Evolutionary conservation across 2,888 invertebrate genomes (phyloP).

Genomic region (Trichopoda pennipes): DNA sequence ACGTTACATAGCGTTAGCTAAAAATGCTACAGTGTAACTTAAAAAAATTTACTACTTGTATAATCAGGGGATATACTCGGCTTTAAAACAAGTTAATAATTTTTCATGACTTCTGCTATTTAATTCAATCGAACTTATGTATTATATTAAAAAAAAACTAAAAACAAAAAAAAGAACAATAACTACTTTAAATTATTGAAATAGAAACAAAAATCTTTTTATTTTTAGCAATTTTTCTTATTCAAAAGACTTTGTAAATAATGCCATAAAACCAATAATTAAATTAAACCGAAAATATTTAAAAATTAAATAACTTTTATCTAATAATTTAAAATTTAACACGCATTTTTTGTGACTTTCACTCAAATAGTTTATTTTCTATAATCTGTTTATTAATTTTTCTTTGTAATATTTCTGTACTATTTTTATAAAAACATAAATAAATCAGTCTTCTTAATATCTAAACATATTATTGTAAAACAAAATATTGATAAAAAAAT

Average conservation of each 20-base stretch:
- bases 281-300: slow-evolving; percentile 23
- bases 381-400: not conserved
- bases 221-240: not conserved
- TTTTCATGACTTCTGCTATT: not conserved
- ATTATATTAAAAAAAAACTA: slow-evolving; percentile 65
- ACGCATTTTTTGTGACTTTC: slow-evolving; percentile 28
- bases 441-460: slow-evolving; percentile 63
- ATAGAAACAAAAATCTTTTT: not conserved
- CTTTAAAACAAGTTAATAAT: not conserved
- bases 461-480: slow-evolving; percentile 67
- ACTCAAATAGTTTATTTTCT: not conserved
- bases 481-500: slow-evolving; percentile 65
- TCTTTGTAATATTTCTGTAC: slow-evolving; percentile 14
- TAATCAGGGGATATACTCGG: too few species aligned
- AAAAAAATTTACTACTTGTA: too few species aligned
- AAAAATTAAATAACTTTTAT: too few species aligned
- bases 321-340: not conserved
- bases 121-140: slow-evolving; percentile 1
- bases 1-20: too few species aligned
- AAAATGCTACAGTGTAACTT: too few species aligned
- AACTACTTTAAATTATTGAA: slow-evolving; percentile 70
- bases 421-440: slow-evolving; percentile 51
- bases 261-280: not conserved
- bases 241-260: slow-evolving; percentile 41
- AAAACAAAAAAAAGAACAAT: slow-evolving; percentile 70